A percentile compares a stretch with the other conserved stretches of the same genome.
phyloP scores from a whole-genome alignment of 2,797 vertebrate genomes.

The Enteromius radiatus region DNA sequence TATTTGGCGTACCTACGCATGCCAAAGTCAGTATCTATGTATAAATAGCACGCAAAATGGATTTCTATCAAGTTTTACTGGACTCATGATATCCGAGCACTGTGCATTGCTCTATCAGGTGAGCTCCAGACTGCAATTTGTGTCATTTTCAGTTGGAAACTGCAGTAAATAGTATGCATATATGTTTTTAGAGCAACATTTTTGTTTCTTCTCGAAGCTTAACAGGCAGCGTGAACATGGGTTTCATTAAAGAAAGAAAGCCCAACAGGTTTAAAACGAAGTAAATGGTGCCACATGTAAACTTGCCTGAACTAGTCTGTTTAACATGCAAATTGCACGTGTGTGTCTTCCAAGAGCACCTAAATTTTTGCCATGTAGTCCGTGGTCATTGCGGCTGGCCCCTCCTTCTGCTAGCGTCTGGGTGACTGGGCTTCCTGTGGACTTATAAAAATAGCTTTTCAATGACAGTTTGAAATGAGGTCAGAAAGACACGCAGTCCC shows the following conservation, averaged over 20 bases:
- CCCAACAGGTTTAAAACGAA: neutral
- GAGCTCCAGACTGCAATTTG: neutral
- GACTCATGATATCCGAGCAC: neutral
- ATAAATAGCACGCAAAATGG: neutral
- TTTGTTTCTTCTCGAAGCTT: neutral
- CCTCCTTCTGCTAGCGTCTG: conserved; percentile 31
- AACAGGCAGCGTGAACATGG: neutral
- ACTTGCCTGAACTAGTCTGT: neutral
- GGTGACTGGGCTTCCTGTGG: conserved; percentile 74
- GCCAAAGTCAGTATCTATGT: neutral
- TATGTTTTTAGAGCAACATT: neutral
- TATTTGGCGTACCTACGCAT: no score
- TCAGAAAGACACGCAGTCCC: conserved; percentile 71
- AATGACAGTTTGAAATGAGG: conserved; percentile 76
- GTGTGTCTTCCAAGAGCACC: conserved; percentile 11
- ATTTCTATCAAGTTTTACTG: neutral
- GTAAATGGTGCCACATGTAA: neutral
- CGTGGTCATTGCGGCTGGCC: conserved; percentile 43
- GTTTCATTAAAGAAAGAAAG: neutral
- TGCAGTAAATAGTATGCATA: neutral
- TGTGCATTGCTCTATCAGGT: neutral
- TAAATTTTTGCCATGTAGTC: conserved; percentile 40
- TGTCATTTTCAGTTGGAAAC: neutral
- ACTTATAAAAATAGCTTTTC: conserved; percentile 79
- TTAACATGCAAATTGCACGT: neutral